Evolutionary conservation across 35 echinoderm and acorn worm species (phyloP), one percentile per base, ranked within the genome.

Genomic region (Apostichopus californicus): DNA sequence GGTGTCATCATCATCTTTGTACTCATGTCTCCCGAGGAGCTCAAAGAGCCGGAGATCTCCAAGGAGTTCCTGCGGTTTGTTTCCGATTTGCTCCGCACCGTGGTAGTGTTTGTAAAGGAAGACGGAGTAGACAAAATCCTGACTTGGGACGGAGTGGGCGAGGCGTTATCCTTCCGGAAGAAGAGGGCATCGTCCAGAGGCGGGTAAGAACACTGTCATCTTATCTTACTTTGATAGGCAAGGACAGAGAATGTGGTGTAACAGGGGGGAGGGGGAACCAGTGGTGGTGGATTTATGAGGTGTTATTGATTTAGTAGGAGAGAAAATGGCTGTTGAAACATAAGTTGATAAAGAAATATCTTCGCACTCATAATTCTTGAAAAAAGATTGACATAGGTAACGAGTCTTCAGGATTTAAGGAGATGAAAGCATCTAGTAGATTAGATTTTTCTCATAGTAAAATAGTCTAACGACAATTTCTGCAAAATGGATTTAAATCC

Each of bases 1-100:
- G 86, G 86, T 13, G 15, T 89, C 57, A 28, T 89, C 57, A 71
- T 89, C 61, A 89, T 89, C 25, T 89, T 72, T 89, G 86, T 89
- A 6, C 57, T 34, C 22, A 89, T 89, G 86, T 61, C 86, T 8
- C 86, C 86, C 11, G 86, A 89, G 22, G 63, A 89, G 46, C 61
- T 89, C 18, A 58, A 22, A 13, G 60, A 89, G 22, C 60, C 86
- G 6, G 86, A 72, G 25, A 73, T 66, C 61, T 73, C 86, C 11
- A 55, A 21, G 9, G n/a, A 34, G 63, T 89, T 89, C 9, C 14
- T 72, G 86, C 7, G 86, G 8, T 89, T 89, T 73, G 68, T 89
- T 18, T 71, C 86, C 5, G 86, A 89, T 55, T 55, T 89, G 61
- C 64, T 89, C 1, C 86, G 86, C 24, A 89, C 86, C 18, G 86